Percentiles rank a stretch among this genome's conserved stretches.
Evolutionary conservation across 2,888 invertebrate species (phyloP).

Genomic region (Tryphoninae sp.): DNA sequence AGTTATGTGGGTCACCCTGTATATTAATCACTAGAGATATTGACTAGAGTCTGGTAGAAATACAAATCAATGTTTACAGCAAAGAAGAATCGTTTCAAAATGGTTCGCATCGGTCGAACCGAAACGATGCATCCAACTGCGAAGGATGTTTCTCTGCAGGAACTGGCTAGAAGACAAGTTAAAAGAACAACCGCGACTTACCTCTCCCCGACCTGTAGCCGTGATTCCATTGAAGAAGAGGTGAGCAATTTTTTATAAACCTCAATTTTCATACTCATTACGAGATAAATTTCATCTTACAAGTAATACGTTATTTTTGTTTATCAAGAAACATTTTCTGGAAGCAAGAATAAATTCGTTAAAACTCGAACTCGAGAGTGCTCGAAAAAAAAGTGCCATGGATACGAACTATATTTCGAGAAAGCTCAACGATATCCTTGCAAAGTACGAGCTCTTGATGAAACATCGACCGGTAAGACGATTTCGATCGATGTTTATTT

Average conservation of each 20-base stretch:
- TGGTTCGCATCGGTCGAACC: slow-evolving; percentile 86
- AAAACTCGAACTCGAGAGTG: slow-evolving; percentile 49
- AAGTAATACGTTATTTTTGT: slow-evolving; percentile 22
- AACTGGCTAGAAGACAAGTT: slow-evolving; percentile 82
- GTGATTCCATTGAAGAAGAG: slow-evolving; percentile 70
- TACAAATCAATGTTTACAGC: slow-evolving; percentile 26
- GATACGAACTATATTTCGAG: slow-evolving; percentile 56
- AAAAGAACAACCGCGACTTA: slow-evolving; percentile 57
- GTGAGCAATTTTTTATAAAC: slow-evolving; percentile 58
- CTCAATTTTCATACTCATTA: slow-evolving; percentile 31
- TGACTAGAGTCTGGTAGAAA: slow-evolving; percentile 18
- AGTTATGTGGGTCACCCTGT: no score
- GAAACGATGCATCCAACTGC: slow-evolving; percentile 85
- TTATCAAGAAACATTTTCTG: slow-evolving; percentile 62
- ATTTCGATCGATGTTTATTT: neutral
- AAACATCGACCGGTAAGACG: slow-evolving; percentile 59
- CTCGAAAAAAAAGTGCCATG: slow-evolving; percentile 44
- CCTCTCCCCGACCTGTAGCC: slow-evolving; percentile 50
- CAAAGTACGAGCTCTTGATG: slow-evolving; percentile 66
- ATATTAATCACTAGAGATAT: neutral
- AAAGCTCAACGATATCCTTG: slow-evolving; percentile 61
- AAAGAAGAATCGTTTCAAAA: slow-evolving; percentile 82
- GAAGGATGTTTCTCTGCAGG: slow-evolving; percentile 83
- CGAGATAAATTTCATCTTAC: slow-evolving; percentile 7
- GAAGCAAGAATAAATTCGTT: slow-evolving; percentile 70